Conservation (phyloP, 2,797 vertebrate genomes). For the Protosalanx chinensis region DNA sequence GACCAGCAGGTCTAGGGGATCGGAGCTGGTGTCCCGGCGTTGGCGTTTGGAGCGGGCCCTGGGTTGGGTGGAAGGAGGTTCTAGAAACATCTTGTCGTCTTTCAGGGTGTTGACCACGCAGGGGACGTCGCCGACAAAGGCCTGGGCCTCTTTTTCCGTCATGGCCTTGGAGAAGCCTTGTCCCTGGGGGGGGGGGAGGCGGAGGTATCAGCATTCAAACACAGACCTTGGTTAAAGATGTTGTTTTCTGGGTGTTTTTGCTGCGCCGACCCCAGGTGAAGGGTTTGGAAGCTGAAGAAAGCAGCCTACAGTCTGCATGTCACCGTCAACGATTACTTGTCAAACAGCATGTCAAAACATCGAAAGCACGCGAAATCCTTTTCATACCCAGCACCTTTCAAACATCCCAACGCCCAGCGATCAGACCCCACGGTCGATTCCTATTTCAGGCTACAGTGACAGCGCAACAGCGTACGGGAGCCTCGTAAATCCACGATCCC, state of each 20-base stretch:
- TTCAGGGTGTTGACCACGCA: constrained; percentile 90
- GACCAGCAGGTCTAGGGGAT: constrained; percentile 87
- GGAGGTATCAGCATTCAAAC: background rate
- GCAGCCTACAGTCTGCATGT: too few species aligned
- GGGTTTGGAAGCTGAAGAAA: too few species aligned
- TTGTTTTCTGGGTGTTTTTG: background rate
- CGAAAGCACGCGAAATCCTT: too few species aligned
- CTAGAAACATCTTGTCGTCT: constrained; percentile 89
- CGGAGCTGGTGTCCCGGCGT: constrained; percentile 83
- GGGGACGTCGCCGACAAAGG: constrained; percentile 86
- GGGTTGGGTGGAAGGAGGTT: constrained; percentile 82
- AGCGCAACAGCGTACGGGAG: too few species aligned
- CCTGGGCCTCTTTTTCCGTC: constrained; percentile 90
- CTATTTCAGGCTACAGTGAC: too few species aligned
- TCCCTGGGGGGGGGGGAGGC: constrained; percentile 70
- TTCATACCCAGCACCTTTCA: too few species aligned
- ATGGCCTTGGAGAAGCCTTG: constrained; percentile 91
- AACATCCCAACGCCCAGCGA: too few species aligned
- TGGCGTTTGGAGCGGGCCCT: constrained; percentile 78
- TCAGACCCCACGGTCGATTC: too few species aligned
- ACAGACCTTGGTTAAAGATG: background rate
- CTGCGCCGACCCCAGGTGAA: too few species aligned
- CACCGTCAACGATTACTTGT: too few species aligned
- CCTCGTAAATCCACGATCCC: too few species aligned
- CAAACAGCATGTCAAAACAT: too few species aligned